A percentile compares a stretch with the other conserved stretches of the same genome.
Conservation (phyloP, 2,888 invertebrate genomes). For the Aphodius sticticus region DNA sequence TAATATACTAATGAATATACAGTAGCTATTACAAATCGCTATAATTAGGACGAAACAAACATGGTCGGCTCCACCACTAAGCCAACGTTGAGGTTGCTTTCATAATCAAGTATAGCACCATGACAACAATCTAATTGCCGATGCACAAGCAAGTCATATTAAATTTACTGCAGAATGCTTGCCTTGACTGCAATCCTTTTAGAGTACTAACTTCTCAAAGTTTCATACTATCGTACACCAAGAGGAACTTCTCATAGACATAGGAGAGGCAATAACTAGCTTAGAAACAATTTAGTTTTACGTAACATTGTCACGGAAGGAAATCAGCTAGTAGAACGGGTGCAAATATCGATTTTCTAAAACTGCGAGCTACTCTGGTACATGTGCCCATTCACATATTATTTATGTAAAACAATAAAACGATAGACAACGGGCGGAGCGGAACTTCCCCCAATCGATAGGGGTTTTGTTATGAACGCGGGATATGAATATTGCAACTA, state of each 20-base stretch:
- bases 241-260: background rate
- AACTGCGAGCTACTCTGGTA: background rate
- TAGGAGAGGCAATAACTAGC: background rate
- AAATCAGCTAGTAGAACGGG: background rate
- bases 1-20: no score
- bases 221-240: background rate
- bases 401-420: constrained; percentile 4
- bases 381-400: background rate
- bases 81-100: no score
- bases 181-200: background rate
- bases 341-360: background rate
- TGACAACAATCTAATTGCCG: no score
- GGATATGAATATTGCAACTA: background rate
- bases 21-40: no score
- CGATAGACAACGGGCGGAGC: background rate
- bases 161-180: no score
- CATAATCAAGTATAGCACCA: no score
- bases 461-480: background rate
- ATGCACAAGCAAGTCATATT: no score
- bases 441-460: background rate
- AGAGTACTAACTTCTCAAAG: background rate
- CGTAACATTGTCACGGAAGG: background rate
- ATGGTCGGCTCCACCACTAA: no score
- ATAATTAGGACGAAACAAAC: no score
- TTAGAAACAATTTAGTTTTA: background rate